phyloP scores from a whole-genome alignment of 1,140 invertebrate genomes.

The Ceratosolen fusciceps region DNA sequence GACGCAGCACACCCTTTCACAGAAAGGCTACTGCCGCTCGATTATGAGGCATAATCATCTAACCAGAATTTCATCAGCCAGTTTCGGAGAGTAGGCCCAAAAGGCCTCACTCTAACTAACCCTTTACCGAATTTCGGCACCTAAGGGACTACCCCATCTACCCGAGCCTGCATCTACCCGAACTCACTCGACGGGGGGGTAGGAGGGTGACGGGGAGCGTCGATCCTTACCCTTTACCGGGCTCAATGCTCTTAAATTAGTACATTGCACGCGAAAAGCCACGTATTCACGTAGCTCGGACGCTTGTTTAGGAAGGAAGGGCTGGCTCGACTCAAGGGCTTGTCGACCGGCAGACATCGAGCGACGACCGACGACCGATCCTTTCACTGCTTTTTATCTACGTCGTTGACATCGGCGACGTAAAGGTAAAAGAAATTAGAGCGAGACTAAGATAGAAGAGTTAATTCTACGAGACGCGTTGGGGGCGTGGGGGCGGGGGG shows the following conservation, averaged over 20 bases:
- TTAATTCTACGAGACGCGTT: too few species aligned
- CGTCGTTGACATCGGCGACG: too few species aligned
- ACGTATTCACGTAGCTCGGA: neutral
- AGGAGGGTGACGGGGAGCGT: too few species aligned
- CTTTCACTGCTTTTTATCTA: too few species aligned
- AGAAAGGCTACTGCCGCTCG: slow-evolving; percentile 31
- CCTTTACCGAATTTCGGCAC: slow-evolving; percentile 50
- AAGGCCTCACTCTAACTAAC: slow-evolving; percentile 55
- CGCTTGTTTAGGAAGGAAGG: neutral
- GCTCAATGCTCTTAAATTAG: neutral
- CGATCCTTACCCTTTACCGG: slow-evolving; percentile 9
- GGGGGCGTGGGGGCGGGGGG: too few species aligned
- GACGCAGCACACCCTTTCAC: neutral
- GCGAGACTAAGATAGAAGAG: too few species aligned
- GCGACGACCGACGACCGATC: too few species aligned
- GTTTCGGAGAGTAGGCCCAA: too few species aligned
- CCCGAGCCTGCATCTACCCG: slow-evolving; percentile 26
- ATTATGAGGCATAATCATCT: slow-evolving; percentile 58
- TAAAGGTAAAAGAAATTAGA: too few species aligned
- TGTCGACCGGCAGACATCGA: too few species aligned
- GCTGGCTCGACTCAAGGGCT: too few species aligned
- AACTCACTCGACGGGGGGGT: slow-evolving; percentile 32
- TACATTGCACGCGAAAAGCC: neutral
- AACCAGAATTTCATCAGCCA: slow-evolving; percentile 52
- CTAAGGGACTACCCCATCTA: too few species aligned